These are phyloP conservation scores for Patella caerulea DNA, from an alignment of 2,888 invertebrate species.

Conservation along the genomic window DNA sequence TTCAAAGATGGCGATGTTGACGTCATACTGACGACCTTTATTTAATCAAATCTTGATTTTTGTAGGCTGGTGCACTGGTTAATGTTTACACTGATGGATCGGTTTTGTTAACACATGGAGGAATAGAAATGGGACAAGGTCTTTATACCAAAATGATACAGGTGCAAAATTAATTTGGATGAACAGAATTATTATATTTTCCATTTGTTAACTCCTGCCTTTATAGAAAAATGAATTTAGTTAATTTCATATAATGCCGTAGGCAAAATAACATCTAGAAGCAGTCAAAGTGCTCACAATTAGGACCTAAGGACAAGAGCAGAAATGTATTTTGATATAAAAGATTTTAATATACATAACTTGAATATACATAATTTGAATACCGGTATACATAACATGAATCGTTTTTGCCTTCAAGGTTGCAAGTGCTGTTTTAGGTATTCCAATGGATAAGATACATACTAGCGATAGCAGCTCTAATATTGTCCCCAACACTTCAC, in stretches of 20 bases:
- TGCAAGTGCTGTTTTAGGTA: slow-evolving; percentile 60
- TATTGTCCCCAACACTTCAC: slow-evolving; percentile 65
- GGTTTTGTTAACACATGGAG: slow-evolving; percentile 86
- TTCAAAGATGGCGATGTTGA: too few species aligned
- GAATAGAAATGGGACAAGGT: slow-evolving; percentile 98
- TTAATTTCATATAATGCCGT: too few species aligned
- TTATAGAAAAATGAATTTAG: too few species aligned
- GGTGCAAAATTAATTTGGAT: slow-evolving; percentile 61
- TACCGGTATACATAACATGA: not conserved
- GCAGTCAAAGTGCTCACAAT: too few species aligned
- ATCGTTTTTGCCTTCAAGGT: slow-evolving; percentile 48
- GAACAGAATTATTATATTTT: too few species aligned
- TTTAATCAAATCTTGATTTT: slow-evolving; percentile 72
- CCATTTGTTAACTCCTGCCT: too few species aligned
- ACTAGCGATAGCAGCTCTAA: slow-evolving; percentile 65
- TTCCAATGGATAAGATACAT: slow-evolving; percentile 60
- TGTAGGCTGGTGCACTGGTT: slow-evolving; percentile 86
- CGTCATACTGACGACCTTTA: too few species aligned
- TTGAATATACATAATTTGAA: not conserved
- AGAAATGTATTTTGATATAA: too few species aligned
- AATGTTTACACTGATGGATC: slow-evolving; percentile 82
- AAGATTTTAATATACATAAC: not conserved
- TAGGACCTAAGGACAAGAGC: too few species aligned
- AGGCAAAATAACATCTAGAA: too few species aligned
- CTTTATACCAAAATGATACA: slow-evolving; percentile 96